Base-by-base conservation (phyloP, 2,888 invertebrate genomes). In the Lasiommata megera region DNA sequence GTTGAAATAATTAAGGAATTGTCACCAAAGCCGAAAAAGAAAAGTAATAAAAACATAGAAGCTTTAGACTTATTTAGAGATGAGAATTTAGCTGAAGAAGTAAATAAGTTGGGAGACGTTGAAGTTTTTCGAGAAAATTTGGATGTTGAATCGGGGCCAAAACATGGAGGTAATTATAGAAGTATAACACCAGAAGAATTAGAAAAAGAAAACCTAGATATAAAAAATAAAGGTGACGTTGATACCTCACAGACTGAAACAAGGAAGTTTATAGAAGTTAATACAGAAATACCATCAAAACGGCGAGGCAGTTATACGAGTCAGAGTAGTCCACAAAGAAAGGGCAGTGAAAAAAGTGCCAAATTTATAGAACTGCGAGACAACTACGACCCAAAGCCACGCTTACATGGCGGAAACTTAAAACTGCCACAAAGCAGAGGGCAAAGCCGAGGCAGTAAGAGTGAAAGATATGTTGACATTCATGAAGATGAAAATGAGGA, bases 91-190 rank as follows among this genome's bases (percentile, higher is more conserved):
- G 88, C 89, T 29, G 80, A 81, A 68, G 83, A 88, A 56, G 72
- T 90, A 17, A 90, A 90, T 63, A 82, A 84, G 66, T 68, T 89
- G 56, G 79, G 82, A 8, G 86, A 82, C 44, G 84, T 91, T 11
- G 91, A 91, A 77, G 72, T 91, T 65, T 90, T 91, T 52, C 79
- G 73, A 61, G 77, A 82, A 61, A 74, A 79, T 53, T 66, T 88
- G 51, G 77, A 87, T 62, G 60, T 86, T 3, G 73, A 72, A 18
- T 74, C 73, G 18, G 83, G 84, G 3, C 88, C 87, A 6, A 81
- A 74, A 64, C 90, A 90, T 67, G 91, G 91, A 40, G 91, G 91
- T 23, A 91, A 91, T 63, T 90, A 90, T 56, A 79, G 80, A 73
- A 77, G 72, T 60, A 76, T 79, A 16, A 72, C 73, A 48, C 41